Conservation (phyloP, 1,140 invertebrate species). For the Drosophila lacteicornis region DNA sequence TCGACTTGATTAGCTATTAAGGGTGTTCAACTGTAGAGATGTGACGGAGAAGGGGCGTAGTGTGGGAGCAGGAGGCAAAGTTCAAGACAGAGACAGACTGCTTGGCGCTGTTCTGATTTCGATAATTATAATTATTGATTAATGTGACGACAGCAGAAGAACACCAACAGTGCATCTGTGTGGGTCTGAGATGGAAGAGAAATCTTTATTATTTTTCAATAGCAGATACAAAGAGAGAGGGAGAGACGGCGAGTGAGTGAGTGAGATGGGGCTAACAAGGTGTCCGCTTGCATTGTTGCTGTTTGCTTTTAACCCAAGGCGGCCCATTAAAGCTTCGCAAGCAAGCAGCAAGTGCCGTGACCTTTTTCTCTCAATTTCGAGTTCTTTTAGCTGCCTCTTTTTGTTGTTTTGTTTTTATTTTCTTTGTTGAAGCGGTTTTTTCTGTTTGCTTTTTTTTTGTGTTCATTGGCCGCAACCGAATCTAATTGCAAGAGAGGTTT, state of each 20-base stretch:
- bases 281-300: conserved; percentile 37
- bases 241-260: background rate
- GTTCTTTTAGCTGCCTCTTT: conserved; percentile 52
- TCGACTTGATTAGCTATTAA: background rate
- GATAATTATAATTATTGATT: conserved; percentile 36
- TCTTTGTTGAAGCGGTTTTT: conserved; percentile 24
- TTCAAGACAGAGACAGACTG: conserved; percentile 35
- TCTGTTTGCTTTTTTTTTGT: conserved; percentile 30
- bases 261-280: conserved; percentile 23
- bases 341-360: conserved; percentile 74
- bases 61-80: background rate
- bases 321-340: conserved; percentile 69
- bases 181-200: conserved; percentile 63
- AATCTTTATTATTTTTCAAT: conserved; percentile 59
- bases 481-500: conserved; percentile 68
- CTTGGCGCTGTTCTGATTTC: conserved; percentile 46
- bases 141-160: conserved; percentile 21
- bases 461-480: conserved; percentile 53
- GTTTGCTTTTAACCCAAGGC: conserved; percentile 57
- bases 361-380: conserved; percentile 74
- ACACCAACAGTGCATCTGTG: conserved; percentile 41
- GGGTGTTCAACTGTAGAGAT: conserved; percentile 5
- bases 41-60: background rate
- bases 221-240: background rate
- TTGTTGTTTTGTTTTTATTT: conserved; percentile 30